Conservation (phyloP, 2,797 vertebrate species). For the Loris lydekkerianus region DNA sequence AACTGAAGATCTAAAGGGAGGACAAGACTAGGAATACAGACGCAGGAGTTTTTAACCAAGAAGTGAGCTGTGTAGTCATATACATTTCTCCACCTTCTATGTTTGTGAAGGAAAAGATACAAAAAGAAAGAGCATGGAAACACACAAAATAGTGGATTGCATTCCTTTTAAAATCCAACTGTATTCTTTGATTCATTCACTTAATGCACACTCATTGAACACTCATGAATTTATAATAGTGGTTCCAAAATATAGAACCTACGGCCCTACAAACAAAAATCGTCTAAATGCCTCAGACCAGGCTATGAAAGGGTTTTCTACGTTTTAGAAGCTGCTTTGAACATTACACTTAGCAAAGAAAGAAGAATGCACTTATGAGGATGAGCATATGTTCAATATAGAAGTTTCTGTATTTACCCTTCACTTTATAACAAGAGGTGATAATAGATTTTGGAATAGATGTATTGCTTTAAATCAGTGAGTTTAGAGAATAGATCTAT, state of each 20-base stretch:
- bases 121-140: background rate
- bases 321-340: background rate
- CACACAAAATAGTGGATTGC: background rate
- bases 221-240: background rate
- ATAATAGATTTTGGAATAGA: background rate
- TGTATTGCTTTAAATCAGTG: background rate
- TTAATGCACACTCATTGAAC: background rate
- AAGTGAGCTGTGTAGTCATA: background rate
- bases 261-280: background rate
- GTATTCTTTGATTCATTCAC: constrained; percentile 33
- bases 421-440: background rate
- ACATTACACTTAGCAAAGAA: background rate
- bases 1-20: background rate
- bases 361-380: background rate
- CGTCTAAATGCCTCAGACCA: background rate
- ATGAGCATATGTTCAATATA: background rate
- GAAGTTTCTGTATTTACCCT: background rate
- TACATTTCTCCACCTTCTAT: background rate
- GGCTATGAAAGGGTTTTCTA: background rate
- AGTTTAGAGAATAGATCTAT: background rate
- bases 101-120: background rate
- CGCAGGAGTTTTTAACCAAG: background rate
- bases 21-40: background rate
- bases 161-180: background rate
- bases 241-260: background rate